Conservation (phyloP, 2,113 vertebrate species). For the Esox niger region DNA sequence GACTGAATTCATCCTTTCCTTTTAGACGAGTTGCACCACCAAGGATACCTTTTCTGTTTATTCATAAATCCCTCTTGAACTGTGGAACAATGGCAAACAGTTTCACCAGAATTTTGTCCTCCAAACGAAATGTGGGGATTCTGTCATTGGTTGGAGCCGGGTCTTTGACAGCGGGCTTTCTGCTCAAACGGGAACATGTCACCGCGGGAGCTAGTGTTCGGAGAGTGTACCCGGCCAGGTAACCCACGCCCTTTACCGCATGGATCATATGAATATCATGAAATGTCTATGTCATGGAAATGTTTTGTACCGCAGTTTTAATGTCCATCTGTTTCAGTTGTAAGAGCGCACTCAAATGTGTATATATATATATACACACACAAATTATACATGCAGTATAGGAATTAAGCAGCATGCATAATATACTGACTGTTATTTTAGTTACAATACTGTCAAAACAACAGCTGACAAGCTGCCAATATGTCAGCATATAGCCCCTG, state of each 20-base stretch:
- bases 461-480: no score
- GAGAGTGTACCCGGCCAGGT: conserved; percentile 90
- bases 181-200: conserved; percentile 80
- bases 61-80: conserved; percentile 1
- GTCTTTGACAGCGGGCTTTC: conserved; percentile 79
- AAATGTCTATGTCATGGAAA: no score
- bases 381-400: no score
- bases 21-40: conserved; percentile 32
- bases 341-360: background rate
- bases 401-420: background rate
- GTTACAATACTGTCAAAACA: no score
- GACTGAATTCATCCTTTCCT: conserved; percentile 32
- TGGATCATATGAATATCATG: no score
- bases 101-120: conserved; percentile 79
- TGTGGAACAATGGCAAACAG: conserved; percentile 79
- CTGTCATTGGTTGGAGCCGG: conserved; percentile 86
- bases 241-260: conserved; percentile 16
- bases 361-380: no score
- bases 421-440: no score
- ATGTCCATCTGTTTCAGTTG: background rate
- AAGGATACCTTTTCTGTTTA: background rate
- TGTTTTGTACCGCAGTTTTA: no score
- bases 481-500: no score
- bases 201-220: conserved; percentile 73
- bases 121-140: conserved; percentile 75